A percentile compares a stretch with the other conserved stretches of the same genome.
Evolutionary conservation across 2,888 invertebrate species (phyloP).

Genomic region (Xylocampa areola): DNA sequence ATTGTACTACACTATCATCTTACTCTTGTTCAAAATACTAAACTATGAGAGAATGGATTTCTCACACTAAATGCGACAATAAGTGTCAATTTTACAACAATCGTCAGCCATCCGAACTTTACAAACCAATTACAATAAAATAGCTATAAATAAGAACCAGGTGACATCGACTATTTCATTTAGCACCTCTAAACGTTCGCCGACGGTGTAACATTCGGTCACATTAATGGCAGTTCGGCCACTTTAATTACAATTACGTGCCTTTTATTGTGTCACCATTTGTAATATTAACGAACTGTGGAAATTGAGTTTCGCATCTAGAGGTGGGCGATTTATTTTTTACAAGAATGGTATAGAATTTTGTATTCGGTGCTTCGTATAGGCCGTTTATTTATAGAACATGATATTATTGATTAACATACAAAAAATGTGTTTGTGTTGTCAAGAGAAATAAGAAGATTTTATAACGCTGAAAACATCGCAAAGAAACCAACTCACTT

Average conservation of each 20-base stretch:
- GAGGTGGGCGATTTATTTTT: conserved; percentile 26
- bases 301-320: conserved; percentile 60
- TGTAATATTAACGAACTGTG: conserved; percentile 68
- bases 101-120: background rate
- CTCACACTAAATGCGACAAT: too few relatives aligned
- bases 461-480: too few relatives aligned
- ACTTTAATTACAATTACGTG: conserved; percentile 74
- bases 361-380: background rate
- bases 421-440: too few relatives aligned
- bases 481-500: too few relatives aligned
- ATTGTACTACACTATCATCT: too few relatives aligned
- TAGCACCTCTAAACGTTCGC: conserved; percentile 34
- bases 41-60: too few relatives aligned
- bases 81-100: too few relatives aligned
- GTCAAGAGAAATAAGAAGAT: too few relatives aligned
- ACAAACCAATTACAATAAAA: background rate
- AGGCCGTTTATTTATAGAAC: background rate
- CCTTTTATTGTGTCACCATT: conserved; percentile 64
- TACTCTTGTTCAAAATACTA: too few relatives aligned
- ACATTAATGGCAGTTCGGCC: conserved; percentile 64
- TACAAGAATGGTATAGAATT: background rate
- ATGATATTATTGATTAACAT: background rate
- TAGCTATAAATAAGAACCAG: conserved; percentile 11
- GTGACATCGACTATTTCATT: conserved; percentile 20
- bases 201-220: conserved; percentile 39